Conservation (phyloP, 2,888 invertebrate species). For the Vandiemenella viatica region DNA sequence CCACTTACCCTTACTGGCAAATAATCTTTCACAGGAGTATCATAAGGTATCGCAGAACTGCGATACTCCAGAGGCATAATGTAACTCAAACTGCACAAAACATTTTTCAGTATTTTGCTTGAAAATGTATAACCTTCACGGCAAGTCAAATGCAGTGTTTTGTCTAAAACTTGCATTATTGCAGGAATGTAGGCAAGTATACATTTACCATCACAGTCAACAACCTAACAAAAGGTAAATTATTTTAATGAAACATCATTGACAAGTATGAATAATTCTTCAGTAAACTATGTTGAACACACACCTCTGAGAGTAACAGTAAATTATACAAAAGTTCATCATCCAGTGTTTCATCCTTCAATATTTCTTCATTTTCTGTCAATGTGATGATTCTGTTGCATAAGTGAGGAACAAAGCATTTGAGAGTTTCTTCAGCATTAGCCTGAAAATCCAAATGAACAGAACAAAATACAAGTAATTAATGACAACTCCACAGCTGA, state of each 20-base stretch:
- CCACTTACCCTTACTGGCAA: conserved; percentile 43
- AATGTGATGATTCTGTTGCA: conserved; percentile 46
- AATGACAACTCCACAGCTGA: too few species aligned
- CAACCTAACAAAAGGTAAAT: conserved; percentile 34
- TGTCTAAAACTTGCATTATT: conserved; percentile 50
- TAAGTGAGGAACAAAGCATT: conserved; percentile 55
- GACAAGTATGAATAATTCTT: too few species aligned
- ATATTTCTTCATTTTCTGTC: conserved; percentile 46
- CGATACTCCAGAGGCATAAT: conserved; percentile 46
- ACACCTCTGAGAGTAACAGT: conserved; percentile 52
- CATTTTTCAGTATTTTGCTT: conserved; percentile 42
- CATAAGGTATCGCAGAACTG: conserved; percentile 43
- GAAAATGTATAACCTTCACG: conserved; percentile 48
- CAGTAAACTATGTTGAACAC: too few species aligned
- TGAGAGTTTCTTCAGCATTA: conserved; percentile 52
- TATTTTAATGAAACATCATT: neutral
- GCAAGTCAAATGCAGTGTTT: conserved; percentile 50
- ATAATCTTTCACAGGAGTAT: conserved; percentile 48
- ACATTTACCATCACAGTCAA: conserved; percentile 47
- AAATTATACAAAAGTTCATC: conserved; percentile 64
- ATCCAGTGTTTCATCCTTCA: conserved; percentile 61
- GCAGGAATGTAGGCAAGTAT: conserved; percentile 49
- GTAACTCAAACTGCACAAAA: conserved; percentile 39
- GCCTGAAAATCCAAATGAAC: conserved; percentile 26
- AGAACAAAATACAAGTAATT: too few species aligned